A percentile compares a stretch with the other conserved stretches of the same genome.
Evolutionary conservation across 2,113 vertebrate genomes (phyloP).

Genomic region (Callipepla californica): DNA sequence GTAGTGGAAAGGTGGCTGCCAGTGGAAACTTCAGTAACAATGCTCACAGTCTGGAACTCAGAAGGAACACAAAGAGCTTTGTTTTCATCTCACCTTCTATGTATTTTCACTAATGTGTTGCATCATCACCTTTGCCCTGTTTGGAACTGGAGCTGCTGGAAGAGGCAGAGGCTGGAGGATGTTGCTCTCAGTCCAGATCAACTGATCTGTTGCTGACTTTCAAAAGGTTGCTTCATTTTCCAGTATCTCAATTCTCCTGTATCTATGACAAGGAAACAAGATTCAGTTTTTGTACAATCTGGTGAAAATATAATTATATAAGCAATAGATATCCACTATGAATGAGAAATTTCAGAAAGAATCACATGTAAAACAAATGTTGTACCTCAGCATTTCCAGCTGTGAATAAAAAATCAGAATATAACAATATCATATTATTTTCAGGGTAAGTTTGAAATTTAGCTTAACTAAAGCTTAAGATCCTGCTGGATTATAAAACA

Average conservation of each 20-base stretch:
- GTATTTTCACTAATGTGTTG: background rate
- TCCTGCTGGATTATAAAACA: background rate
- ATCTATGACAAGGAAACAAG: background rate
- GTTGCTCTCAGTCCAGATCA: background rate
- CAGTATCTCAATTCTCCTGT: background rate
- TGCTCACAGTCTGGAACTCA: background rate
- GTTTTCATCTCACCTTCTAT: fast-evolving
- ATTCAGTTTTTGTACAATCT: background rate
- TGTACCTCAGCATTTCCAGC: conserved; percentile 50
- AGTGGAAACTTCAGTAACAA: background rate
- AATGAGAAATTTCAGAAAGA: background rate
- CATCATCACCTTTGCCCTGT: background rate
- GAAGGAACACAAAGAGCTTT: background rate
- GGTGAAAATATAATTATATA: background rate
- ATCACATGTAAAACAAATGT: background rate
- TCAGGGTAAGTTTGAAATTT: conserved; percentile 14
- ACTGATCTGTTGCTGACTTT: background rate
- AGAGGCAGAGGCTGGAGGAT: background rate
- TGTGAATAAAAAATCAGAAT: background rate
- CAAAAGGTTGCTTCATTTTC: background rate
- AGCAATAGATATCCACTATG: background rate
- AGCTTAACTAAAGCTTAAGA: conserved; percentile 28
- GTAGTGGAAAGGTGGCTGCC: background rate
- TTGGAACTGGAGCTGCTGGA: background rate
- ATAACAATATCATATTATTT: conserved; percentile 22